Conservation (phyloP, 2,888 invertebrate genomes). For the Ctena decussata region DNA sequence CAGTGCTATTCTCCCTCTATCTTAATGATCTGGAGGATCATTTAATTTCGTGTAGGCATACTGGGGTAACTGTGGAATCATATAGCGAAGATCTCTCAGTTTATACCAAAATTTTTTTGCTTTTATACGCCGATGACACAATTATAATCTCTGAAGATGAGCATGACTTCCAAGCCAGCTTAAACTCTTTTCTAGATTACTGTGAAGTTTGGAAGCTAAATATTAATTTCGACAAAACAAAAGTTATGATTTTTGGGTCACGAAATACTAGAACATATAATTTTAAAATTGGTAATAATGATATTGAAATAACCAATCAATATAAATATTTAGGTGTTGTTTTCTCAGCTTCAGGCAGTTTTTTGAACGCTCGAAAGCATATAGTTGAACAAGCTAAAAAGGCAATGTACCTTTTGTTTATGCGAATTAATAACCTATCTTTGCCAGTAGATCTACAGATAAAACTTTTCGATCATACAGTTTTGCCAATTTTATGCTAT, state of each 20-base stretch:
- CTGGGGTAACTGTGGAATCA: neutral
- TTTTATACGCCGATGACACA: conserved; percentile 57
- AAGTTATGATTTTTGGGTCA: conserved; percentile 25
- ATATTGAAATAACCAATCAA: conserved; percentile 26
- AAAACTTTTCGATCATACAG: conserved; percentile 32
- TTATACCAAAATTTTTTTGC: conserved; percentile 32
- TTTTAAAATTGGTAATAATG: neutral
- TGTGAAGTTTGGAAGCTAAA: conserved; percentile 48
- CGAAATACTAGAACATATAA: neutral
- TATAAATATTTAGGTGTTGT: conserved; percentile 34
- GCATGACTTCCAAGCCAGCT: conserved; percentile 18
- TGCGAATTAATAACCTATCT: conserved; percentile 31
- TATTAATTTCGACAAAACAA: conserved; percentile 34
- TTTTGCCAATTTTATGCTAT: conserved; percentile 38
- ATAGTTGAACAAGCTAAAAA: conserved; percentile 31
- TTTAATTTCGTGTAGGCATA: neutral
- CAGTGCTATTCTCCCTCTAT: conserved; percentile 31
- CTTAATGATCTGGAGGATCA: conserved; percentile 30
- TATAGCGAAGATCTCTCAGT: neutral
- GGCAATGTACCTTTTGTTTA: conserved; percentile 19
- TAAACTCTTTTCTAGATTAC: conserved; percentile 39
- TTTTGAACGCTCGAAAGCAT: conserved; percentile 40
- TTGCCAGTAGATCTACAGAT: conserved; percentile 20
- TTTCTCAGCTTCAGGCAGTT: conserved; percentile 33
- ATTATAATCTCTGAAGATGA: conserved; percentile 29